A percentile compares a stretch with the other conserved stretches of the same genome.
phyloP scores from a whole-genome alignment of 2,888 invertebrate species.

The Urechis unicinctus region DNA sequence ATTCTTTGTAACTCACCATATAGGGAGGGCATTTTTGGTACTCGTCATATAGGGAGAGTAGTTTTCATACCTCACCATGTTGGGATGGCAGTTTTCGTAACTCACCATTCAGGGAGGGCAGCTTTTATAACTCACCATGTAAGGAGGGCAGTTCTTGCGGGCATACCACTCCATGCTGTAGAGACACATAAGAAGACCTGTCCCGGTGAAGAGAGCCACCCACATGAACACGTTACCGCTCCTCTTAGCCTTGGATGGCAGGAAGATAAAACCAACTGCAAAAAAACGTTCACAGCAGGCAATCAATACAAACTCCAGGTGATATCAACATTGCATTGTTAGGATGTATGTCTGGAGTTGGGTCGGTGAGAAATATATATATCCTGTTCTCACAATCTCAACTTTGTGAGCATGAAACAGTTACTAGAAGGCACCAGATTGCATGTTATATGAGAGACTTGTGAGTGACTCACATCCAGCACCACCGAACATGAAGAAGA shows the following conservation, averaged over 20 bases:
- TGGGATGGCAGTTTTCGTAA: too few species aligned
- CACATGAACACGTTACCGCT: slow-evolving; percentile 73
- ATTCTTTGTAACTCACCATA: too few species aligned
- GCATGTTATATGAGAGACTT: background rate
- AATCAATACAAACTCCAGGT: background rate
- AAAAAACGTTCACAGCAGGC: background rate
- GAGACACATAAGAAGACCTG: slow-evolving; percentile 66
- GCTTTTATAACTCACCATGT: slow-evolving; percentile 11
- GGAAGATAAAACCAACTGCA: slow-evolving; percentile 52
- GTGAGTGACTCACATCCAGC: slow-evolving; percentile 56
- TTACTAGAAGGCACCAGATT: too few species aligned
- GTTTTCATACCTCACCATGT: too few species aligned
- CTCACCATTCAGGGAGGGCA: too few species aligned
- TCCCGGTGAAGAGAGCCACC: slow-evolving; percentile 72
- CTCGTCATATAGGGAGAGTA: too few species aligned
- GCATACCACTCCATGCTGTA: slow-evolving; percentile 85
- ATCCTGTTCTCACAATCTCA: too few species aligned
- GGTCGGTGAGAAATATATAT: too few species aligned
- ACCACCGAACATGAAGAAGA: slow-evolving; percentile 71
- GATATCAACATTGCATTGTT: background rate
- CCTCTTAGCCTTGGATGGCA: slow-evolving; percentile 52
- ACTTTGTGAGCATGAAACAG: too few species aligned
- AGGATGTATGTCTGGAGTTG: too few species aligned
- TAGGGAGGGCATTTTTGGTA: too few species aligned
- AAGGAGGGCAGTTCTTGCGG: slow-evolving; percentile 64